phyloP scores from a whole-genome alignment of 2,113 vertebrate genomes.

The Amphilophus citrinellus region DNA sequence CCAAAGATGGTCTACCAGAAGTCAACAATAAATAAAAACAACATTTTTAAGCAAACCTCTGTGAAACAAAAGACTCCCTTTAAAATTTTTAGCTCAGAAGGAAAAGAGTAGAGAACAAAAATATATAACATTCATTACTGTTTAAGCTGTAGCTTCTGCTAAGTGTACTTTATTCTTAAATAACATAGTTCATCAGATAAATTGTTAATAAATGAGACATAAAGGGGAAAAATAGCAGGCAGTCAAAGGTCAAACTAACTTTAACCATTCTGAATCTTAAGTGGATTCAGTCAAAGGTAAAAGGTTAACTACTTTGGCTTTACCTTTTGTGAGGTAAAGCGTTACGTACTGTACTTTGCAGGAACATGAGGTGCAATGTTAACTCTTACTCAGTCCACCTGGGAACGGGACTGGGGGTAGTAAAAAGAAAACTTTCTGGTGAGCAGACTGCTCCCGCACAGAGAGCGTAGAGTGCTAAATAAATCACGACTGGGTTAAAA shows the following conservation, averaged over 20 bases:
- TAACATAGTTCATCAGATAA: neutral
- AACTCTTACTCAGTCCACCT: slow-evolving; percentile 17
- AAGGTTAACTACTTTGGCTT: neutral
- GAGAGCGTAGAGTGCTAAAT: slow-evolving; percentile 65
- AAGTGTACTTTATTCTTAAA: neutral
- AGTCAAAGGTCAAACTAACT: neutral
- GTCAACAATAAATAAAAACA: no score
- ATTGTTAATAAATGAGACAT: neutral
- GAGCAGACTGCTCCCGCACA: slow-evolving; percentile 45
- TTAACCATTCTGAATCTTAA: neutral
- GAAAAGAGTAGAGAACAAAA: no score
- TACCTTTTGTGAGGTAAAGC: neutral
- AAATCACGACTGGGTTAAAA: slow-evolving; percentile 74
- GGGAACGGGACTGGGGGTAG: slow-evolving; percentile 9
- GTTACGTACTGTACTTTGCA: neutral
- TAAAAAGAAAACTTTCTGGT: slow-evolving; percentile 35
- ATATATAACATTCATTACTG: no score
- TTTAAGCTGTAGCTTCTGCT: no score
- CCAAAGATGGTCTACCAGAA: no score
- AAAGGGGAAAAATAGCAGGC: no score
- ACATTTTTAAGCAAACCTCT: no score
- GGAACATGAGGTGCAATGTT: slow-evolving; percentile 11
- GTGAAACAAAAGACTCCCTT: no score
- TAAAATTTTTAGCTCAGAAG: no score
- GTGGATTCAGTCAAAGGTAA: neutral